Conservation (phyloP, 1,140 invertebrate species). For the Propsilocerus akamusi region DNA sequence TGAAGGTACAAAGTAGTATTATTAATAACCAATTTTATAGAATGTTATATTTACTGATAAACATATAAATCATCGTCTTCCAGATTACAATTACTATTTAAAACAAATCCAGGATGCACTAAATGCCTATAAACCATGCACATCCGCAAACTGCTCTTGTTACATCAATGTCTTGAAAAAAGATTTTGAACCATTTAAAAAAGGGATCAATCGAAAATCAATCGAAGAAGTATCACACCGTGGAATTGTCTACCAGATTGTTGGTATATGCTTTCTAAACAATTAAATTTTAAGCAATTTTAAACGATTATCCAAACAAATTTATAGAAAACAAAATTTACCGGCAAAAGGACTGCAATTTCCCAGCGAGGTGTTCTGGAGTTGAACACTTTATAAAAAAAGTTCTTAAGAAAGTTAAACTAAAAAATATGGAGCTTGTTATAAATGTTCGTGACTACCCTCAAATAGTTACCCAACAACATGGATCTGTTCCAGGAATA, state of each 20-base stretch:
- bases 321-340: conserved; percentile 63
- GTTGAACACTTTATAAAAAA: conserved; percentile 79
- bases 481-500: conserved; percentile 34
- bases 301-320: conserved; percentile 29
- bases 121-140: conserved; percentile 26
- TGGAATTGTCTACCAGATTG: conserved; percentile 55
- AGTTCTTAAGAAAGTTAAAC: conserved; percentile 39
- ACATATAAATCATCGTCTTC: no score
- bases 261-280: conserved; percentile 3
- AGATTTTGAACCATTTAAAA: conserved; percentile 49
- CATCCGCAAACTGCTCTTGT: conserved; percentile 34
- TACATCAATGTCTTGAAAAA: conserved; percentile 38
- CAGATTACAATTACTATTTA: conserved; percentile 25
- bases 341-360: conserved; percentile 70
- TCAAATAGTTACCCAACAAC: conserved; percentile 37
- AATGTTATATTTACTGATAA: no score
- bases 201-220: conserved; percentile 42
- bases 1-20: no score
- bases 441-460: conserved; percentile 89
- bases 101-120: conserved; percentile 23
- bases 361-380: conserved; percentile 76
- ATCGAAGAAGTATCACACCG: conserved; percentile 40
- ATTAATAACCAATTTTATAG: no score
- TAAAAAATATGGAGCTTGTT: conserved; percentile 73
- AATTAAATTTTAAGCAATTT: conserved; percentile 5